Evolutionary conservation across 2,888 invertebrate genomes (phyloP).

Genomic region (Tetramorium bicarinatum): DNA sequence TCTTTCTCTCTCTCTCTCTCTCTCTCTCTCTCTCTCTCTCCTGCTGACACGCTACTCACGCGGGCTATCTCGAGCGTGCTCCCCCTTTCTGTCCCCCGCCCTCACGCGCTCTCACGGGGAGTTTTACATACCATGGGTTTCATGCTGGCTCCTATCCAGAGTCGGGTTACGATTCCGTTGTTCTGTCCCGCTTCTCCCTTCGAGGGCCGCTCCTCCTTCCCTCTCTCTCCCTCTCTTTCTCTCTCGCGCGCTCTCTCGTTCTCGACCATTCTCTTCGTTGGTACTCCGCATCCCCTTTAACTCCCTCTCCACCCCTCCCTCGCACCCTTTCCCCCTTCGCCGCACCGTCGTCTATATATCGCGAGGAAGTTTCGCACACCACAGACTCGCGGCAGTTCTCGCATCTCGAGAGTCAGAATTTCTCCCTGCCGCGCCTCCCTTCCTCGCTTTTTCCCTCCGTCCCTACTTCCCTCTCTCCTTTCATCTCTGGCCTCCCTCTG

Average conservation of each 20-base stretch:
- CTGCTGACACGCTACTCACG: constrained; percentile 58
- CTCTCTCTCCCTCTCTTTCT: constrained; percentile 39
- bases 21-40: constrained; percentile 14
- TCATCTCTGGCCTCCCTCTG: constrained; percentile 51
- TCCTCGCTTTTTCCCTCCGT: constrained; percentile 34
- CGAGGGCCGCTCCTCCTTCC: constrained; percentile 20
- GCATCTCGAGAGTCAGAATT: constrained; percentile 79
- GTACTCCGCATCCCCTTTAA: constrained; percentile 39
- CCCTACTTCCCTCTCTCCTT: background rate
- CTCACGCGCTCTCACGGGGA: constrained; percentile 71
- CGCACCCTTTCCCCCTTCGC: constrained; percentile 43
- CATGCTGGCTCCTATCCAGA: constrained; percentile 81
- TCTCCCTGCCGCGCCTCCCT: constrained; percentile 57
- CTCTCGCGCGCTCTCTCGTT: constrained; percentile 34
- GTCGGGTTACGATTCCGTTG: constrained; percentile 77
- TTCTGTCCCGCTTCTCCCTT: constrained; percentile 65
- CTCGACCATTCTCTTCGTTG: constrained; percentile 47
- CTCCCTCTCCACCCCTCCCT: constrained; percentile 63
- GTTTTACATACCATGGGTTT: constrained; percentile 81
- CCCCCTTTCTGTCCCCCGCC: constrained; percentile 55
- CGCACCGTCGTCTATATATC: constrained; percentile 66
- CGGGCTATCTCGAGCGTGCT: constrained; percentile 71
- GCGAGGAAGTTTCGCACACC: constrained; percentile 82
- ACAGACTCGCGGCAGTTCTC: constrained; percentile 77
- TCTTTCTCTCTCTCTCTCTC: constrained; percentile 11